Evolutionary conservation across 2,888 invertebrate species (phyloP).

Genomic region (Theristus sp.): DNA sequence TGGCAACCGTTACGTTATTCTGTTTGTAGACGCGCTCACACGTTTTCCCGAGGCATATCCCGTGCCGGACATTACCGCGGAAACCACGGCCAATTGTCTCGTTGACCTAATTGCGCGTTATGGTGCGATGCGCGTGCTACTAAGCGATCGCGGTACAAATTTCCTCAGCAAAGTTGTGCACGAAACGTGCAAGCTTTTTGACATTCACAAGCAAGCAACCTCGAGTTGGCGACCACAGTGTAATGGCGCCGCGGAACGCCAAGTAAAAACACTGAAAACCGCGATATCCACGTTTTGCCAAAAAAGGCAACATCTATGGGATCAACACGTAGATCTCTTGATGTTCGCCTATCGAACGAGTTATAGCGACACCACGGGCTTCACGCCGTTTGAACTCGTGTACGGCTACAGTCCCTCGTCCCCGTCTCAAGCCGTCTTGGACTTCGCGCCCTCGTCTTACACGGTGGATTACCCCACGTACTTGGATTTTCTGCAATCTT

Average conservation of each 20-base stretch:
- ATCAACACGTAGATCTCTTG: neutral
- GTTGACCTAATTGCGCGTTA: neutral
- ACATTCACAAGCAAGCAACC: neutral
- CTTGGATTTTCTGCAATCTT: too few species aligned
- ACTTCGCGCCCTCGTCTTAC: too few species aligned
- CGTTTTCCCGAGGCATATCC: neutral
- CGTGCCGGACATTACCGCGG: neutral
- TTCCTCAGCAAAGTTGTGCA: neutral
- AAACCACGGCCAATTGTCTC: neutral
- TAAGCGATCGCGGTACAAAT: neutral
- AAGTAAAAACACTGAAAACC: neutral
- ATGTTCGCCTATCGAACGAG: neutral
- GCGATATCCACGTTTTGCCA: neutral
- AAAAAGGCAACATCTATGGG: neutral
- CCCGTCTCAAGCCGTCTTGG: too few species aligned
- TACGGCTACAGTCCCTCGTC: neutral
- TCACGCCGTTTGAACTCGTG: neutral
- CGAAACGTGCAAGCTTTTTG: neutral
- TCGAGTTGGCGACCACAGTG: neutral
- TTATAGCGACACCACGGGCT: neutral
- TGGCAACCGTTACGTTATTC: neutral
- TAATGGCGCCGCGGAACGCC: too few species aligned
- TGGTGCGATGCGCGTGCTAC: neutral
- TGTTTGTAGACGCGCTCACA: neutral
- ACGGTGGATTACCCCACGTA: too few species aligned